These are phyloP conservation scores for Camponotus fellah DNA, from an alignment of 2,888 invertebrate genomes.

Conservation along the genomic window DNA sequence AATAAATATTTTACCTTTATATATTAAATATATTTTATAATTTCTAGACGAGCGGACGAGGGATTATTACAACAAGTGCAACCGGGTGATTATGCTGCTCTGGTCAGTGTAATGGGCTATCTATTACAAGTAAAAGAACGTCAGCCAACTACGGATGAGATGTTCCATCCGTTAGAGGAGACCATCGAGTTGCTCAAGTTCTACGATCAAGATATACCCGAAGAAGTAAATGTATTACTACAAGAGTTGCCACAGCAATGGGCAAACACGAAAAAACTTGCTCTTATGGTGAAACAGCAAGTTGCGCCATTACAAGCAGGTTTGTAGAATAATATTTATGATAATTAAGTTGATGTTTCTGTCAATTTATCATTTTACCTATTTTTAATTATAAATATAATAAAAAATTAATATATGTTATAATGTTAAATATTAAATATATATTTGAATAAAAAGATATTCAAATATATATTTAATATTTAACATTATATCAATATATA, in stretches of 20 bases:
- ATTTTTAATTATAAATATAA: background rate
- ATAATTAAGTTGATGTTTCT: constrained; percentile 9
- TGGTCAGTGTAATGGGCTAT: constrained; percentile 97
- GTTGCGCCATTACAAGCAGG: constrained; percentile 97
- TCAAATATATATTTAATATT: too few relatives aligned
- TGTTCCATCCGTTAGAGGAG: constrained; percentile 97
- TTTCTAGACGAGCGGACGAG: constrained; percentile 90
- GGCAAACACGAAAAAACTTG: constrained; percentile 97
- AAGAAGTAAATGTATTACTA: constrained; percentile 96
- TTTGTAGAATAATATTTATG: constrained; percentile 43
- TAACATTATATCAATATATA: too few relatives aligned
- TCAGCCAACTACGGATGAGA: constrained; percentile 95
- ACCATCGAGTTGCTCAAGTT: constrained; percentile 97
- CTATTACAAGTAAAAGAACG: constrained; percentile 97
- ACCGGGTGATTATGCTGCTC: constrained; percentile 95
- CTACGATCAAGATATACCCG: constrained; percentile 98
- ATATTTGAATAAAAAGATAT: background rate
- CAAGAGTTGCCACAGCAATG: constrained; percentile 98
- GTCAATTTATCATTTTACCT: background rate
- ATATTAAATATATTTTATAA: background rate
- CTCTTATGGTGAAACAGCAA: constrained; percentile 96
- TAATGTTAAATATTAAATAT: background rate
- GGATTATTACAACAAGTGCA: constrained; percentile 90
- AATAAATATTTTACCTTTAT: background rate
- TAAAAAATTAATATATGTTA: background rate